A percentile compares a stretch with the other conserved stretches of the same genome.
These are phyloP conservation scores for Ashinkailepas kermadecensis DNA, from an alignment of 2,888 invertebrate genomes.

Conservation along the genomic window DNA sequence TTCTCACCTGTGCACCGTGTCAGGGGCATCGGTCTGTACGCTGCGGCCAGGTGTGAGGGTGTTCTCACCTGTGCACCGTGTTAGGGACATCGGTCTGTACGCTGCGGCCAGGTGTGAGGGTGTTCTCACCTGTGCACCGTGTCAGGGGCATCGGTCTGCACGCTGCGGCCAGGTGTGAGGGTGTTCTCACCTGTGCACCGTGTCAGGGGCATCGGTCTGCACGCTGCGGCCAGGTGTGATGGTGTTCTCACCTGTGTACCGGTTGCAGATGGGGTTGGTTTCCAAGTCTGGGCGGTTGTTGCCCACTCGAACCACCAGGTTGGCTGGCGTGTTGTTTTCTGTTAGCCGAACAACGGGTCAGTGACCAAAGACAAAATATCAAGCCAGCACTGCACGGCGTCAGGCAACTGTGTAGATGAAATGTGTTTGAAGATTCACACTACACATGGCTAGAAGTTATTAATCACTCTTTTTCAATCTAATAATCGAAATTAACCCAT, in stretches of 20 bases:
- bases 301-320: conserved; percentile 80
- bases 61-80: conserved; percentile 29
- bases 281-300: conserved; percentile 86
- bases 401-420: not conserved
- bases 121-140: conserved; percentile 31
- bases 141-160: no score
- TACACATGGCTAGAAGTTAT: not conserved
- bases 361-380: no score
- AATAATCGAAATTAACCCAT: no score
- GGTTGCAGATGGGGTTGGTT: conserved; percentile 84
- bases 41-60: not conserved
- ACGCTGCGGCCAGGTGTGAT: not conserved
- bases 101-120: not conserved
- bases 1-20: no score
- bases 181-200: no score
- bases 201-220: no score
- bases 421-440: not conserved
- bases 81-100: no score
- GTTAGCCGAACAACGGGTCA: not conserved
- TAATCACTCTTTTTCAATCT: no score
- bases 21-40: no score
- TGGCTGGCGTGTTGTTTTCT: conserved; percentile 59
- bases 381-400: no score
- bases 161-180: no score
- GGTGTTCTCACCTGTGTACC: conserved; percentile 53